A percentile compares a stretch with the other conserved stretches of the same genome.
These are phyloP conservation scores for Acanthosepion pharaonis DNA, from an alignment of 2,888 invertebrate genomes.

Conservation along the genomic window DNA sequence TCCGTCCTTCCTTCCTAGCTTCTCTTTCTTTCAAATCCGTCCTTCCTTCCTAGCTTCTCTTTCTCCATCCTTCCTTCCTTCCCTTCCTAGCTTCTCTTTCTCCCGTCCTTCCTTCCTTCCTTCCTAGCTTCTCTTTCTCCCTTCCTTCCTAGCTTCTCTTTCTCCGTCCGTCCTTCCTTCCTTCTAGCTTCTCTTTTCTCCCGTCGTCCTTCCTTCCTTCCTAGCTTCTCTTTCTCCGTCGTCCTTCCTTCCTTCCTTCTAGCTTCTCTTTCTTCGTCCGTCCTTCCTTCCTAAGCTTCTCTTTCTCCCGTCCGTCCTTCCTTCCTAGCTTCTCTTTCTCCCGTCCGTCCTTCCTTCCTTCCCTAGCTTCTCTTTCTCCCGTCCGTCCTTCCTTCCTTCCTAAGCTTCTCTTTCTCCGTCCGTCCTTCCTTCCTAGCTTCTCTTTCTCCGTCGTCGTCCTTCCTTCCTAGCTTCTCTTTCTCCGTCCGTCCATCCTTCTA, in stretches of 20 bases:
- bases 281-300: too few relatives aligned
- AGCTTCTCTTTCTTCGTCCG: background rate
- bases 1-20: background rate
- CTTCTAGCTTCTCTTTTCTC: background rate
- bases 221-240: background rate
- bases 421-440: background rate
- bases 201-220: too few relatives aligned
- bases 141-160: too few relatives aligned
- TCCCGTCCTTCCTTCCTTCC: too few relatives aligned
- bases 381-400: too few relatives aligned
- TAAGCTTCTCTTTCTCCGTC: too few relatives aligned
- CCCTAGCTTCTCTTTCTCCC: background rate
- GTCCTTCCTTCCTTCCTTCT: too few relatives aligned
- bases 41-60: background rate
- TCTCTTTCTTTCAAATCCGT: background rate
- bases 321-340: background rate
- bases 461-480: background rate
- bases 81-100: background rate
- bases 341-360: too few relatives aligned
- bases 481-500: too few relatives aligned
- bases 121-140: background rate
- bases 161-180: background rate
- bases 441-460: background rate
- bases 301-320: background rate
- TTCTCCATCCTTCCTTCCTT: too few relatives aligned